Evolutionary conservation across 2,113 vertebrate species (phyloP).

Genomic region (Stigmatopora nigra): DNA sequence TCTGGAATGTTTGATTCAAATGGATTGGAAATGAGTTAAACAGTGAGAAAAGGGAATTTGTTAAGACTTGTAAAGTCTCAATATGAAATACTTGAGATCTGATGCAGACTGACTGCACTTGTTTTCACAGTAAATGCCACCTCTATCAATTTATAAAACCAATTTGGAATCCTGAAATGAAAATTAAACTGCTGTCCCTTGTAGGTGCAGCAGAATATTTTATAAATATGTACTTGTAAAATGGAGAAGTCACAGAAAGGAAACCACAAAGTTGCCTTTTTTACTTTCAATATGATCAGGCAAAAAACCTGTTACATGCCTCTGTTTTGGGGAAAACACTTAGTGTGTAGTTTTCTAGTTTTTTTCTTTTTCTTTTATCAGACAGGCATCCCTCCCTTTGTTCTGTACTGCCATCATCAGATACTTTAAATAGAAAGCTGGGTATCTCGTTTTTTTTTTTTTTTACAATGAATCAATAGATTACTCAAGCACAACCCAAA

Average conservation of each 20-base stretch:
- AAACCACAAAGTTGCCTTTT: constrained; percentile 2
- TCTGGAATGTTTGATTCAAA: no score
- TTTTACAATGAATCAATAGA: no score
- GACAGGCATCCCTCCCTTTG: not conserved
- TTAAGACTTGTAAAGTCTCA: not conserved
- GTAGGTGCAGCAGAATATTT: not conserved
- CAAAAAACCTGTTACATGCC: not conserved
- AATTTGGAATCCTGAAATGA: not conserved
- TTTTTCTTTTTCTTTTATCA: not conserved
- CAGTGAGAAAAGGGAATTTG: not conserved
- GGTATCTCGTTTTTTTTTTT: not conserved
- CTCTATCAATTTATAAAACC: not conserved
- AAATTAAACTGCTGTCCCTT: not conserved
- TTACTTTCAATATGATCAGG: not conserved
- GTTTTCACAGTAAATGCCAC: not conserved
- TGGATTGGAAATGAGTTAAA: no score
- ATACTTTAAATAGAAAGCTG: not conserved
- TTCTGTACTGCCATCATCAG: not conserved
- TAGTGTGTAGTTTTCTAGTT: no score
- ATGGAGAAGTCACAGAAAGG: not conserved
- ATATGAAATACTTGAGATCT: not conserved
- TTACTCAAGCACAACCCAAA: no score
- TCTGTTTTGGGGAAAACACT: no score
- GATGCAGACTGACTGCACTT: not conserved
- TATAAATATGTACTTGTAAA: not conserved